Conservation (phyloP, 2,888 invertebrate species). For the Allacma fusca region DNA sequence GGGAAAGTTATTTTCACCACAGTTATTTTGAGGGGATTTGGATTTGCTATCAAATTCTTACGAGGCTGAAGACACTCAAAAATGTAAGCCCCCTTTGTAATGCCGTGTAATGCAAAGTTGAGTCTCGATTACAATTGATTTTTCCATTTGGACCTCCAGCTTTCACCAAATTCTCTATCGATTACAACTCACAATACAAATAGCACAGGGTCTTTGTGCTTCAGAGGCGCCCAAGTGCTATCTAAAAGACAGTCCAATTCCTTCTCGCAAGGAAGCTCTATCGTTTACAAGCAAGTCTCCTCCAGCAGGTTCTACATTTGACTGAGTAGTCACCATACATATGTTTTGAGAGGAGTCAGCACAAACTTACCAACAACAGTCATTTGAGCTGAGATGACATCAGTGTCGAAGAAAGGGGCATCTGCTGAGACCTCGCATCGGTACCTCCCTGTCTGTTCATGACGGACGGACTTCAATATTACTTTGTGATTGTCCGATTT, state of each 20-base stretch:
- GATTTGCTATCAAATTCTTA: too few species aligned
- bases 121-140: slow-evolving; percentile 17
- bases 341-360: background rate
- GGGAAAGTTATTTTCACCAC: too few species aligned
- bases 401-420: slow-evolving; percentile 61
- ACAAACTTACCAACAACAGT: slow-evolving; percentile 60
- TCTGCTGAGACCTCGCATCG: slow-evolving; percentile 60
- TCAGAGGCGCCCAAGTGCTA: too few species aligned
- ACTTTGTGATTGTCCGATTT: slow-evolving; percentile 60
- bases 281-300: too few species aligned
- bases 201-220: too few species aligned
- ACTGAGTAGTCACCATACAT: background rate
- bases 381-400: slow-evolving; percentile 60
- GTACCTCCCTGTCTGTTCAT: slow-evolving; percentile 60
- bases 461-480: slow-evolving; percentile 59
- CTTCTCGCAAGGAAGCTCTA: too few species aligned
- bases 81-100: too few species aligned
- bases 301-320: too few species aligned
- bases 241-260: too few species aligned
- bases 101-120: background rate
- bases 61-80: too few species aligned
- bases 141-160: background rate
- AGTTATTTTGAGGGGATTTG: too few species aligned
- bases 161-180: background rate
- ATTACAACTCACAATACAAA: background rate